Base-by-base conservation (phyloP, 2,797 vertebrate species). In the Microctenopoma stevenorrisi region DNA sequence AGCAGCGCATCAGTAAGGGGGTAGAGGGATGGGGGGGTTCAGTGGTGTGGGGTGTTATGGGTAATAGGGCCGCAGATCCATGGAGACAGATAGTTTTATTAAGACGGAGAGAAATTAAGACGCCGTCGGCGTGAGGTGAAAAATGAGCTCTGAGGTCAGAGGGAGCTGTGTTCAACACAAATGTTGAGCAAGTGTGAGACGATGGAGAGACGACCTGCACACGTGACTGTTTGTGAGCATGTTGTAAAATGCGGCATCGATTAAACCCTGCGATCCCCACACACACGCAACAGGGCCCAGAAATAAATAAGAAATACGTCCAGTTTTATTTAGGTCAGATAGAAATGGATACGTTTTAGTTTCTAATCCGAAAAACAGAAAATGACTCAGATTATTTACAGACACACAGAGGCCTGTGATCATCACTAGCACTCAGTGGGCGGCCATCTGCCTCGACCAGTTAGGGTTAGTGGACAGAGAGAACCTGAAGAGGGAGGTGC, bases 31-130 rank as follows among this genome's bases (percentile, higher is more conserved):
- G 14, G 62, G 10, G 14, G 16, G 55, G 13, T 8, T 54, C 64
- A 35, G 42, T 28, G 48, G 47, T 15, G 68, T 2, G 55, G 59
- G 75, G 83, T 68, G 69, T 84, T 81, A 60, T 80, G 77, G 82
- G 87, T 87, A 81, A 86, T 83, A 83, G 82, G 63, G 61, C 82
- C 70, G 42, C 75, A 88, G 80, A 87, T 75, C 61, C 78, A 46
- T 64, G 74, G 75, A 86, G 85, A 87, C 79, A 81, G 81, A 81
- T 83, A 48, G 83, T 83, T 87, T 88, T 89, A 92, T 92, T 91
- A 92, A 84, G 68, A 76, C 67, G 50, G 57, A 78, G 69, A 88
- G 76, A 82, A 91, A 91, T 91, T 89, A 90, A 84, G 82, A 86
- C 79, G 79, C 66, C 66, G 16, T 79, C 57, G 67, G 80, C 66